Percentiles rank a stretch among this genome's conserved stretches.
These are phyloP conservation scores for Heliconius ethilla DNA, from an alignment of 2,888 invertebrate species.

Conservation along the genomic window DNA sequence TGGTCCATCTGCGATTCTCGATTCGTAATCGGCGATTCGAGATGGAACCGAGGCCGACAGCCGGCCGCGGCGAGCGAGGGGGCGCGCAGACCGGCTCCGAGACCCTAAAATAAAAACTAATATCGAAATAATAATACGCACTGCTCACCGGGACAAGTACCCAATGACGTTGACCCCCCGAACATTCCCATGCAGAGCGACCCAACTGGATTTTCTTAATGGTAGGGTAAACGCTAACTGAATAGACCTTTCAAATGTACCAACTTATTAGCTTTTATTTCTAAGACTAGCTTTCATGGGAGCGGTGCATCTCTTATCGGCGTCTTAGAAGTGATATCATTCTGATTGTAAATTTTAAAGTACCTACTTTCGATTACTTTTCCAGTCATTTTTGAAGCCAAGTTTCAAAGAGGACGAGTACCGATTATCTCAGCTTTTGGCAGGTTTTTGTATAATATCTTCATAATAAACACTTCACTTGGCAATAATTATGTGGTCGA, in stretches of 20 bases:
- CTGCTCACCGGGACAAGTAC: conserved; percentile 77
- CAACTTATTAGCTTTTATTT: conserved; percentile 77
- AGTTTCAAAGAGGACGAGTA: neutral
- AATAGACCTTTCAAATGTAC: conserved; percentile 75
- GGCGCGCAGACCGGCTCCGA: conserved; percentile 79
- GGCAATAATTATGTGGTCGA: neutral
- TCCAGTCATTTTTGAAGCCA: neutral
- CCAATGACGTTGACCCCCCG: conserved; percentile 81
- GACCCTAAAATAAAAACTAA: conserved; percentile 82
- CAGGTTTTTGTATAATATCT: neutral
- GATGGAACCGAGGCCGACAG: conserved; percentile 48
- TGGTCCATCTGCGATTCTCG: conserved; percentile 19
- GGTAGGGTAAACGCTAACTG: conserved; percentile 70
- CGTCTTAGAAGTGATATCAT: conserved; percentile 8
- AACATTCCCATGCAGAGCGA: conserved; percentile 76
- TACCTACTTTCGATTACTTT: conserved; percentile 8
- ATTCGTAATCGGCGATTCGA: conserved; percentile 43
- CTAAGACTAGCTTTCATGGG: conserved; percentile 72
- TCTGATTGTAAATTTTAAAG: neutral
- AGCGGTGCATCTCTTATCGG: conserved; percentile 26
- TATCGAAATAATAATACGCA: conserved; percentile 81
- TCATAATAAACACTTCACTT: conserved; percentile 1
- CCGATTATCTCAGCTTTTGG: neutral
- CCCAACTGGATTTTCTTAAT: conserved; percentile 77
- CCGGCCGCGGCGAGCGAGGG: conserved; percentile 70